Conservation (phyloP, 2,888 invertebrate species). For the Coenonympha glycerion region DNA sequence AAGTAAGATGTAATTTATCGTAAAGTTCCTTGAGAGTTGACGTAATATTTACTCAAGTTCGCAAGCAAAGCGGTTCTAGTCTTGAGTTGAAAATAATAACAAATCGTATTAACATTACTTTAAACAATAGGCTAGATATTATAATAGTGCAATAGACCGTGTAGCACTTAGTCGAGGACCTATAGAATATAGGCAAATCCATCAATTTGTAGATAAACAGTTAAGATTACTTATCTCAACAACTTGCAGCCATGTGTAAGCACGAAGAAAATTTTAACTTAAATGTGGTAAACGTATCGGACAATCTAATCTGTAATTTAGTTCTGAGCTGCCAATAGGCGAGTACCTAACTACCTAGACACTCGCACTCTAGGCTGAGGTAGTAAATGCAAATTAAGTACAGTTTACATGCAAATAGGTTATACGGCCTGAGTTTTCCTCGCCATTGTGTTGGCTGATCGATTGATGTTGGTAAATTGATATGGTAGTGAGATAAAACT, state of each 20-base stretch:
- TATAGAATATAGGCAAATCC: too few relatives aligned
- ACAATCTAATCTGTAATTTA: slow-evolving; percentile 11
- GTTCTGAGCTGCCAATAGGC: slow-evolving; percentile 11
- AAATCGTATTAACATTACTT: too few relatives aligned
- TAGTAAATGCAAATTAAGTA: slow-evolving; percentile 19
- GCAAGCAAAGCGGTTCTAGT: too few relatives aligned
- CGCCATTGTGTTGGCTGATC: slow-evolving; percentile 5
- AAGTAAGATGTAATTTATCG: too few relatives aligned
- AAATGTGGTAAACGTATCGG: not conserved
- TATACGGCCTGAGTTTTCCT: slow-evolving; percentile 6
- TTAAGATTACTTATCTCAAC: not conserved
- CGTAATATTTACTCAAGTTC: too few relatives aligned
- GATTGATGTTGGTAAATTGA: slow-evolving; percentile 9
- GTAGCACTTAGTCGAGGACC: too few relatives aligned
- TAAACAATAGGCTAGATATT: too few relatives aligned
- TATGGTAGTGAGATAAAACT: slow-evolving; percentile 4
- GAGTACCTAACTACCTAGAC: not conserved
- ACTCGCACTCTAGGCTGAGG: too few relatives aligned
- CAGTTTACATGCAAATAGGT: slow-evolving; percentile 19
- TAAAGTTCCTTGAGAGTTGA: too few relatives aligned
- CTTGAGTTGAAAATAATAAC: too few relatives aligned
- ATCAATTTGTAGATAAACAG: too few relatives aligned
- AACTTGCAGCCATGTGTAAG: not conserved
- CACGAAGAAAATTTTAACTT: not conserved
- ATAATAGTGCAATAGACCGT: too few relatives aligned